Conservation (phyloP, 2,888 invertebrate genomes). For the Drosophila atroscutellata region DNA sequence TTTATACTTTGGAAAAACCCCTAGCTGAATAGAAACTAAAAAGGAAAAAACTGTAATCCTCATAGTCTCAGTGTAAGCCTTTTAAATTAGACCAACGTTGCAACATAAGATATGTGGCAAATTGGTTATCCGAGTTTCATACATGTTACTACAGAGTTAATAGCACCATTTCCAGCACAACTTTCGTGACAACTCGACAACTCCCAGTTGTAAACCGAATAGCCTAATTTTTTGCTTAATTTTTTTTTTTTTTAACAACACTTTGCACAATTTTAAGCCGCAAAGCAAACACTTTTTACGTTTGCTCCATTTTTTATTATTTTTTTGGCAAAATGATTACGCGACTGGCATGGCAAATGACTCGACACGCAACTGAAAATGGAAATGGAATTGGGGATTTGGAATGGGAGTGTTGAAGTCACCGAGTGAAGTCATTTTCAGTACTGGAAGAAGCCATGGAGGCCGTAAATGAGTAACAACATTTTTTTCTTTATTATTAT, state of each 20-base stretch:
- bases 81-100: neutral
- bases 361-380: constrained; percentile 39
- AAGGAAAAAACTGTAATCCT: neutral
- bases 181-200: constrained; percentile 34
- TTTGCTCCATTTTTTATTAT: constrained; percentile 45
- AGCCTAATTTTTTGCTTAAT: constrained; percentile 13
- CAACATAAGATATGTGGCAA: neutral
- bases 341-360: constrained; percentile 41
- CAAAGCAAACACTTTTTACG: constrained; percentile 41
- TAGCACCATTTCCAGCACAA: constrained; percentile 14
- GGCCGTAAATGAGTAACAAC: constrained; percentile 39
- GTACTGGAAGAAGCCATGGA: constrained; percentile 14
- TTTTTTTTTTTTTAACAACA: constrained; percentile 17
- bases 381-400: neutral
- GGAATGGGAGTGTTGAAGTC: constrained; percentile 5
- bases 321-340: constrained; percentile 38
- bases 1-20: neutral
- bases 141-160: constrained; percentile 15
- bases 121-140: neutral
- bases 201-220: constrained; percentile 36
- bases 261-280: constrained; percentile 44
- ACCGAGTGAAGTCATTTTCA: constrained; percentile 15
- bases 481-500: neutral
- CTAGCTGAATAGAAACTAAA: neutral
- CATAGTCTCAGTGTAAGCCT: neutral